phyloP scores from a whole-genome alignment of 2,888 invertebrate species.

The Hemaris fuciformis region DNA sequence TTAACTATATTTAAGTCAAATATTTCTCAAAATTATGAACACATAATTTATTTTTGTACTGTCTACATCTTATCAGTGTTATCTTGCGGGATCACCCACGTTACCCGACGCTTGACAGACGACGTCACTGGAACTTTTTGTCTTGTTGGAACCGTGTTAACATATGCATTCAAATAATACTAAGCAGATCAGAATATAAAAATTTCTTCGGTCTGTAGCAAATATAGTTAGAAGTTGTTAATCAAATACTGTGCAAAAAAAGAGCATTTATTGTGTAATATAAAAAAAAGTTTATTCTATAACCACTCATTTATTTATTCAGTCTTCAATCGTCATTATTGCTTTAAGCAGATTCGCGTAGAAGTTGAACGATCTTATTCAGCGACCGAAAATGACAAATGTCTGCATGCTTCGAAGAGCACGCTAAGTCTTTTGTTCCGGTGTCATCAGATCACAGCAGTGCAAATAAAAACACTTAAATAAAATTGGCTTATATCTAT shows the following conservation, averaged over 20 bases:
- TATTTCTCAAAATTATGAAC: background rate
- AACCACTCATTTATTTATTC: background rate
- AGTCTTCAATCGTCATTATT: background rate
- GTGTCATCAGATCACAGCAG: background rate
- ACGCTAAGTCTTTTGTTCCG: background rate
- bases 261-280: background rate
- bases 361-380: background rate
- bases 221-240: too few relatives aligned
- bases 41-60: background rate
- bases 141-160: background rate
- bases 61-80: background rate
- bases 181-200: too few relatives aligned
- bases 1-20: background rate
- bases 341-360: background rate
- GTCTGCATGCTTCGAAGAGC: background rate
- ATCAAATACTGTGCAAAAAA: background rate
- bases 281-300: background rate
- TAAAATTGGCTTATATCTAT: too few relatives aligned
- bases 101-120: slow-evolving; percentile 2
- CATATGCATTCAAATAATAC: too few relatives aligned
- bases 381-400: background rate
- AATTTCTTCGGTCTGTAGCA: too few relatives aligned
- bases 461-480: too few relatives aligned
- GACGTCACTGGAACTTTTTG: background rate
- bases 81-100: slow-evolving; percentile 5